These are phyloP conservation scores for Suricata suricatta DNA, from an alignment of 2,113 vertebrate species.

Conservation along the genomic window DNA sequence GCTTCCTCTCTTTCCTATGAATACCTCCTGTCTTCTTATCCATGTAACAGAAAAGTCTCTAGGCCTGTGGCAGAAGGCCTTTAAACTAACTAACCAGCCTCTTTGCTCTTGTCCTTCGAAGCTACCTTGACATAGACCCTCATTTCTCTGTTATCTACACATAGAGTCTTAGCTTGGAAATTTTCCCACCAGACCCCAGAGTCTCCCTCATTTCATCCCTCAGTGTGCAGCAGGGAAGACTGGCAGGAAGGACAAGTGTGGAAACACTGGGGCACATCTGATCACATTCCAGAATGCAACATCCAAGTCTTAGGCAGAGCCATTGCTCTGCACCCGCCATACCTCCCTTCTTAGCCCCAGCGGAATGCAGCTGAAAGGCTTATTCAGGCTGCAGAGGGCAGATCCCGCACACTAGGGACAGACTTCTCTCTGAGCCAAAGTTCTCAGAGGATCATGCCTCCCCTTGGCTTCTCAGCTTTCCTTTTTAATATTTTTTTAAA, in stretches of 20 bases:
- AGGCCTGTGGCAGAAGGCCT: not conserved
- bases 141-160: not conserved
- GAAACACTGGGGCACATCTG: not conserved
- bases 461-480: constrained; percentile 42
- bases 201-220: not conserved
- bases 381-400: not conserved
- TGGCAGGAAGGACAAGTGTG: not conserved
- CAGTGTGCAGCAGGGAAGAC: rapidly evolving
- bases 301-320: rapidly evolving
- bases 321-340: too few relatives aligned
- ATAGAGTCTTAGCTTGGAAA: not conserved
- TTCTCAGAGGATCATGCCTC: constrained; percentile 35
- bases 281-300: rapidly evolving
- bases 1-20: not conserved
- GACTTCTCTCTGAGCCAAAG: not conserved
- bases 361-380: not conserved
- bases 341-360: not conserved
- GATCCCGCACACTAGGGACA: not conserved
- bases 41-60: not conserved
- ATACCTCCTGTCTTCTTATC: not conserved
- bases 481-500: constrained; percentile 14
- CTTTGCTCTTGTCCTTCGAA: not conserved
- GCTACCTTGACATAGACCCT: not conserved
- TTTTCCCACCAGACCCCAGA: not conserved
- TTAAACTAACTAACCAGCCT: not conserved